Conservation (phyloP, 2,888 invertebrate species). For the Epinotia brunnichana region DNA sequence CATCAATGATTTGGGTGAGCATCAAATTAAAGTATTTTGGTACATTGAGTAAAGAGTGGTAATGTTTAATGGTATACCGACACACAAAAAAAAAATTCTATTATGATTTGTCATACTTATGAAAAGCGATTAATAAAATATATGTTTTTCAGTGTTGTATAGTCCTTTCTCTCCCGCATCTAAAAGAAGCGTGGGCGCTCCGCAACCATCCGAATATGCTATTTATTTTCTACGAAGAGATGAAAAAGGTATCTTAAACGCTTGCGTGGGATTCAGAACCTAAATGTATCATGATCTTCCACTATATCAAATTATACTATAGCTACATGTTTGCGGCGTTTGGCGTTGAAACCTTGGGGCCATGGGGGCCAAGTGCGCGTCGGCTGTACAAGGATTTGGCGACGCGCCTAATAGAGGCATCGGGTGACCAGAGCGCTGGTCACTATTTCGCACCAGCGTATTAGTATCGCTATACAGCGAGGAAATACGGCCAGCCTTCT, state of each 20-base stretch:
- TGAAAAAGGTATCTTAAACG: conserved; percentile 70
- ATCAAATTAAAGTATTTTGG: background rate
- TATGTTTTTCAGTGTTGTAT: conserved; percentile 50
- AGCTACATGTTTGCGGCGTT: too few relatives aligned
- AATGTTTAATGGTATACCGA: too few relatives aligned
- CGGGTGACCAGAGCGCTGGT: too few relatives aligned
- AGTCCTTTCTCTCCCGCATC: conserved; percentile 87
- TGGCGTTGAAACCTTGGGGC: too few relatives aligned
- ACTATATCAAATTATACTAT: background rate
- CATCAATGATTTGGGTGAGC: conserved; percentile 82
- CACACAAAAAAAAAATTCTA: too few relatives aligned
- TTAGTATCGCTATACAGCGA: too few relatives aligned
- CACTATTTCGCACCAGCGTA: too few relatives aligned
- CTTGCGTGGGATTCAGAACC: background rate
- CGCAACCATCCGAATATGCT: conserved; percentile 84
- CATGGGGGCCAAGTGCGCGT: too few relatives aligned
- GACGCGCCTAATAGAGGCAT: too few relatives aligned
- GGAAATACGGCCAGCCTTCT: too few relatives aligned
- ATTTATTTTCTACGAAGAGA: conserved; percentile 88
- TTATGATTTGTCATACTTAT: background rate
- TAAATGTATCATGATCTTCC: background rate
- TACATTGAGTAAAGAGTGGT: background rate
- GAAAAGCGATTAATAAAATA: background rate
- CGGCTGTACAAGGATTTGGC: too few relatives aligned
- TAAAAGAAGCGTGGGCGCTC: conserved; percentile 86